These are phyloP conservation scores for Cranoglanis bouderius DNA, from an alignment of 2,113 vertebrate genomes.

Conservation along the genomic window DNA sequence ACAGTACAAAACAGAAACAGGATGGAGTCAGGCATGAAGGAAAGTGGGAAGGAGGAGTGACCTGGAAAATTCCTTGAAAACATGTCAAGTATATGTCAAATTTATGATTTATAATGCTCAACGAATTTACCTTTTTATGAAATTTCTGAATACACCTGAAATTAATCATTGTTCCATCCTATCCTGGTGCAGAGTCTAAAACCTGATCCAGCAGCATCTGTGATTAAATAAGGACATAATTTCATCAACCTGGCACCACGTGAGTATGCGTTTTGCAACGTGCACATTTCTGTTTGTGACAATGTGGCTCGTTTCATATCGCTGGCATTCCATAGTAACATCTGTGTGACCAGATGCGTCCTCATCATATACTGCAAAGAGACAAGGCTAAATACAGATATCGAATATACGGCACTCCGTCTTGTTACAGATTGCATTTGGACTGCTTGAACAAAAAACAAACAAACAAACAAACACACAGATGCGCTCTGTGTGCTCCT, in stretches of 20 bases:
- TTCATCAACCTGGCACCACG: neutral
- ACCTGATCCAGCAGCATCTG: slow-evolving; percentile 18
- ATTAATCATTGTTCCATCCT: neutral
- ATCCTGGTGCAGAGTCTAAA: slow-evolving; percentile 8
- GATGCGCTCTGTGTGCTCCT: neutral
- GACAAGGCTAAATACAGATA: slow-evolving; percentile 49
- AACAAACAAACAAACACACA: neutral
- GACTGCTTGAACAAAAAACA: neutral
- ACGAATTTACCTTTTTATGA: no score
- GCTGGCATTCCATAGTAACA: slow-evolving; percentile 41
- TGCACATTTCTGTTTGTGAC: slow-evolving; percentile 29
- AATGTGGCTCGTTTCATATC: slow-evolving; percentile 35
- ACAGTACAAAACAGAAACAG: slow-evolving; percentile 3
- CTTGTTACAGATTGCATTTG: slow-evolving; percentile 21
- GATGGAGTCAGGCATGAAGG: neutral
- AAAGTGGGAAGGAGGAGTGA: neutral
- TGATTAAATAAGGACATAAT: slow-evolving; percentile 29
- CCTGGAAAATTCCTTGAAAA: neutral
- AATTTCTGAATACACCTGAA: neutral
- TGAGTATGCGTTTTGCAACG: neutral
- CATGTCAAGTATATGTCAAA: neutral
- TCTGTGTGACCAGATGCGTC: slow-evolving; percentile 25
- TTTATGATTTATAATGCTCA: neutral
- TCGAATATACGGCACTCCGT: neutral
- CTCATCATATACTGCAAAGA: slow-evolving; percentile 40